phyloP scores from a whole-genome alignment of 2,888 invertebrate species.

The Spicauda simplicius region DNA sequence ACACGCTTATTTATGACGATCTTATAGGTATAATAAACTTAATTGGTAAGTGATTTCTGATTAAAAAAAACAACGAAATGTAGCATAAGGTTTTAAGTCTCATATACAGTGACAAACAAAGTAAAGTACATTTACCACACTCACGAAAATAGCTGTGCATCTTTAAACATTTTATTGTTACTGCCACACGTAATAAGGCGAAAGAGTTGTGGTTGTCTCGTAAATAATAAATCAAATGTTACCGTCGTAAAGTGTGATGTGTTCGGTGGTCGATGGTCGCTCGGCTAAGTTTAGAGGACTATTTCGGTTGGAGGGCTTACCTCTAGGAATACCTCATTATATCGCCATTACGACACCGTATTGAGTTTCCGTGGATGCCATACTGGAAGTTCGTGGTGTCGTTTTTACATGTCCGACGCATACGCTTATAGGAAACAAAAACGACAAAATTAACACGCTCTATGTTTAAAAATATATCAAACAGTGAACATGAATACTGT shows the following conservation, averaged over 20 bases:
- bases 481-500: no score
- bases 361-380: slow-evolving; percentile 25
- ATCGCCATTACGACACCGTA: slow-evolving; percentile 34
- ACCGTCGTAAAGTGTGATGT: slow-evolving; percentile 19
- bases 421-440: background rate
- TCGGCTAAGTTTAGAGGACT: slow-evolving; percentile 30
- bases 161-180: slow-evolving; percentile 23
- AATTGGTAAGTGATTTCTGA: no score
- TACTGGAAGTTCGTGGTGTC: background rate
- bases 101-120: background rate
- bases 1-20: no score
- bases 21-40: no score
- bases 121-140: background rate
- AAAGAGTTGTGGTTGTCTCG: slow-evolving; percentile 24
- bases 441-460: background rate
- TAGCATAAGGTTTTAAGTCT: background rate
- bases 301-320: slow-evolving; percentile 28
- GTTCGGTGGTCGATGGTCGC: slow-evolving; percentile 17
- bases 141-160: slow-evolving; percentile 8
- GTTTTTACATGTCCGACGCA: slow-evolving; percentile 5
- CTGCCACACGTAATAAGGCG: slow-evolving; percentile 7
- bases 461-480: no score
- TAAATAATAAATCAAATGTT: slow-evolving; percentile 34
- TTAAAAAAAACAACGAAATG: no score
- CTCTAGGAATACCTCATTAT: slow-evolving; percentile 30